These are phyloP conservation scores for Patella pellucida DNA, from an alignment of 2,888 invertebrate species.

Conservation along the genomic window DNA sequence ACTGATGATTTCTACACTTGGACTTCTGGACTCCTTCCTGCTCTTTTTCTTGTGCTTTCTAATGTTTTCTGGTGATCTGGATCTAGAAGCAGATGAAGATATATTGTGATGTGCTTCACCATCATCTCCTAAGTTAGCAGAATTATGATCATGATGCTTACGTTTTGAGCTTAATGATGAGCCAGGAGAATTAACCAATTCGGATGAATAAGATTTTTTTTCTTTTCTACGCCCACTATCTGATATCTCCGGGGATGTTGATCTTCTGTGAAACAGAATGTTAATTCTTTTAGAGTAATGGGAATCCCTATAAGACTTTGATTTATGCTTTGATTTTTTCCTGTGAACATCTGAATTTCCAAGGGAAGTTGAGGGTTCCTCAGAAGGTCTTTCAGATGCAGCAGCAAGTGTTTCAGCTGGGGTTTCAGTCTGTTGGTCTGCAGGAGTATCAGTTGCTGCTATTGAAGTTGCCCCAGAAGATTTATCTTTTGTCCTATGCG, in stretches of 20 bases:
- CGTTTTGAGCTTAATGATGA: background rate
- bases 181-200: background rate
- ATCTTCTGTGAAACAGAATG: background rate
- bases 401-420: background rate
- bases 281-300: background rate
- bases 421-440: background rate
- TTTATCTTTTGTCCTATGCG: background rate
- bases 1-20: conserved; percentile 21
- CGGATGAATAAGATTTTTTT: background rate
- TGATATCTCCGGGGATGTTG: conserved; percentile 2
- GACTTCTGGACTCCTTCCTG: background rate
- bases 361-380: background rate
- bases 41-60: background rate
- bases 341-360: background rate
- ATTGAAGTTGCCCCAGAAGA: background rate
- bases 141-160: background rate
- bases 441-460: background rate
- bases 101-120: background rate
- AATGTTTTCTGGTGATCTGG: background rate
- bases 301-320: background rate
- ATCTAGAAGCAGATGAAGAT: background rate
- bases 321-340: background rate
- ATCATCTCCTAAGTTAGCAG: background rate
- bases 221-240: background rate
- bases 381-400: background rate